Evolutionary conservation across 2,888 invertebrate species (phyloP), one percentile per base, ranked within the genome.

Genomic region (Coleophora flavipennella): DNA sequence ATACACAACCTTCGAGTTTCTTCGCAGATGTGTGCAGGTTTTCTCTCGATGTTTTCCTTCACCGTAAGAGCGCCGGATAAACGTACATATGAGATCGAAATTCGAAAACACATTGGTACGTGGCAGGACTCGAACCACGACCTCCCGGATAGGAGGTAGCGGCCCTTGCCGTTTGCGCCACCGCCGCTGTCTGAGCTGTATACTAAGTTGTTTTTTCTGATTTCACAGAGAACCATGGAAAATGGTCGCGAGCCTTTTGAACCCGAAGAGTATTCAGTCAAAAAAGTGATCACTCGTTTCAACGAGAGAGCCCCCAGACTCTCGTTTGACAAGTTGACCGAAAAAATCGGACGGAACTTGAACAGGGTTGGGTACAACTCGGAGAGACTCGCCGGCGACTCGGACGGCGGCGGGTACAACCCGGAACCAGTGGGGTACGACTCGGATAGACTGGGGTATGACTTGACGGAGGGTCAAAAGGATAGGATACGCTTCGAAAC

Each of bases 401-500:
- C n/a, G 29, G 11, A 11, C 20, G 3, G 20, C 6, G 6, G 3
- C 6, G 20, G 20, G 20, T 20, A 4, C 20, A 20, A 20, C 20
- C 20, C 20, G 20, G 20, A 20, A 20, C 20, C 3, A 20, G 3
- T 20, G 20, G 20, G 20, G 20, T 20, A 20, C 6, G 20, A 31
- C 13, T 39, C 58, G 14, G 57, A 63, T 6, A 61, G 52, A 34
- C 49, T 56, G 12, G 50, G 57, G 11, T 51, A 59, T 33, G 41
- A 50, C 13, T 45, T 65, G 33, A 59, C 57, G 38, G 60, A 57
- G 25, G 56, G 67, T 20, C 20, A 20, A 6, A 20, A 20, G 34
- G 80, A 76, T 37, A 59, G 62, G 26, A 68, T 79, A 1, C 76
- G 69, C 9, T 79, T 63, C 47, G 83, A 81, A 47, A 79, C 71